These are phyloP conservation scores for Eupsittula cactorum DNA, from an alignment of 2,113 vertebrate species.

Conservation along the genomic window DNA sequence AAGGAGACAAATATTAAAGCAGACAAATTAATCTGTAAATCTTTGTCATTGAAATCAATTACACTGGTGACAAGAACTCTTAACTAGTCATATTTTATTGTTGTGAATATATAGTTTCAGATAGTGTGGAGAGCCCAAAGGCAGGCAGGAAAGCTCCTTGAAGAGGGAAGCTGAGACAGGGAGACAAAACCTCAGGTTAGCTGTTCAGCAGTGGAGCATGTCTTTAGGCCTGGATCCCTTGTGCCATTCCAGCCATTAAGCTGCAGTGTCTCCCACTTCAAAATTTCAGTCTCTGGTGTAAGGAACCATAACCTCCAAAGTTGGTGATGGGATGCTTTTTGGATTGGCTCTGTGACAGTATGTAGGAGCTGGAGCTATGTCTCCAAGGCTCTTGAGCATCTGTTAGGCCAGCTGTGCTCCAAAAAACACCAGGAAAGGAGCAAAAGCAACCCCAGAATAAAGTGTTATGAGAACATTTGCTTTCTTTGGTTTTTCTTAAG, in stretches of 20 bases:
- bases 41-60: neutral
- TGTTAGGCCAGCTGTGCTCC: neutral
- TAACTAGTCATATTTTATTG: neutral
- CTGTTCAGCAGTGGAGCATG: accelerated
- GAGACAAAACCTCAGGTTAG: neutral
- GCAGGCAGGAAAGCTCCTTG: neutral
- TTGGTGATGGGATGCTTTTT: neutral
- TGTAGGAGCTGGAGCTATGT: neutral
- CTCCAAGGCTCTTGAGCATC: neutral
- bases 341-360: neutral
- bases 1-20: neutral
- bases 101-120: neutral
- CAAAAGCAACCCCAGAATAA: neutral
- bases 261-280: accelerated
- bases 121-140: neutral
- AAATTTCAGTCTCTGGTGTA: neutral
- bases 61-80: neutral
- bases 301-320: neutral
- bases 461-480: neutral
- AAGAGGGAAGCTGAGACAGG: neutral
- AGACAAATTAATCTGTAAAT: neutral
- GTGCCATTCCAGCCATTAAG: neutral
- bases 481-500: neutral
- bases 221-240: neutral
- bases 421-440: neutral